A percentile compares a stretch with the other conserved stretches of the same genome.
phyloP scores from a whole-genome alignment of 2,888 invertebrate species.

The Melanargia galathea region DNA sequence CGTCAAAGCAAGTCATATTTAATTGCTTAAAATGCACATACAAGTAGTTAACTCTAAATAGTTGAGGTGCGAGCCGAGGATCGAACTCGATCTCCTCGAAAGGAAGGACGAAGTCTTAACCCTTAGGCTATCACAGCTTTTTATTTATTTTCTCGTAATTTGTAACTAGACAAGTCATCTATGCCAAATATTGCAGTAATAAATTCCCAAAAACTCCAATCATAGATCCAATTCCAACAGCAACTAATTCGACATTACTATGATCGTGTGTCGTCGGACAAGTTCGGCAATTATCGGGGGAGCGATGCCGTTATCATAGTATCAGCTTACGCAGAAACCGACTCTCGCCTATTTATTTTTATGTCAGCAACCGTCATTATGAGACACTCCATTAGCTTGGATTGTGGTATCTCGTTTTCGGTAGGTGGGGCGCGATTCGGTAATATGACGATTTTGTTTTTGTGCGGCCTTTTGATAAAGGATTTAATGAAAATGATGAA shows the following conservation, averaged over 20 bases:
- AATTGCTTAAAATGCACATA: no score
- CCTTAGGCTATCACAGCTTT: no score
- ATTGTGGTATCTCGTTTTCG: constrained; percentile 80
- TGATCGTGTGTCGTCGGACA: constrained; percentile 57
- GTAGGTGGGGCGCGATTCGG: constrained; percentile 76
- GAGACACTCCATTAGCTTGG: constrained; percentile 83
- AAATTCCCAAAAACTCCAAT: constrained; percentile 1
- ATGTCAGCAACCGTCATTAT: constrained; percentile 83
- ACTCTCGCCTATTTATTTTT: constrained; percentile 83
- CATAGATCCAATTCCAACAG: constrained; percentile 43
- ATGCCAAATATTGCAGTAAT: background rate
- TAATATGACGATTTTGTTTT: constrained; percentile 53
- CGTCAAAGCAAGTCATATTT: no score
- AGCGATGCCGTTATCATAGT: constrained; percentile 82
- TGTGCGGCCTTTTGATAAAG: constrained; percentile 37
- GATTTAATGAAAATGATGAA: constrained; percentile 28
- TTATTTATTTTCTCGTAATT: no score
- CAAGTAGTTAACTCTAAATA: no score
- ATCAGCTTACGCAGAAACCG: constrained; percentile 83
- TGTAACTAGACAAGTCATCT: no score
- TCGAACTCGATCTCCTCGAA: no score
- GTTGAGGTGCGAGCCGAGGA: no score
- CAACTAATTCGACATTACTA: constrained; percentile 69
- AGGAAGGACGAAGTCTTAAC: no score
- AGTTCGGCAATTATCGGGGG: constrained; percentile 81